Percentiles rank a stretch among this genome's conserved stretches.
Evolutionary conservation across 2,113 vertebrate species (phyloP).

Genomic region (Microcebus jonahi): DNA sequence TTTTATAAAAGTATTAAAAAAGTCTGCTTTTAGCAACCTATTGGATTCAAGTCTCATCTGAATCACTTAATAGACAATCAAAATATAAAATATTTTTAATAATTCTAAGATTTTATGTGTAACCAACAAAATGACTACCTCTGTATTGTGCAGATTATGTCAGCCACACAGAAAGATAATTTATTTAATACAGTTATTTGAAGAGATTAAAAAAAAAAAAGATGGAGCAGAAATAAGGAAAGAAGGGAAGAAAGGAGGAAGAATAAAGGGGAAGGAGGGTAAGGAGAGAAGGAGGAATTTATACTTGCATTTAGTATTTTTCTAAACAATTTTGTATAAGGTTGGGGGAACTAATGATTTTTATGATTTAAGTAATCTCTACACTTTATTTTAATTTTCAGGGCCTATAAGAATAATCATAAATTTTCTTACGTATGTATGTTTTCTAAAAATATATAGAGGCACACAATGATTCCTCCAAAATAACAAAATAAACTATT

Average conservation of each 20-base stretch:
- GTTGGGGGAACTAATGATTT: background rate
- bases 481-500: background rate
- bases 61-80: background rate
- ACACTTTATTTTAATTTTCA: background rate
- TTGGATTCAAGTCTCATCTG: background rate
- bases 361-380: background rate
- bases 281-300: background rate
- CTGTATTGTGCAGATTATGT: background rate
- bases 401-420: background rate
- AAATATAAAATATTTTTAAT: conserved; percentile 9
- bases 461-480: background rate
- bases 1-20: background rate
- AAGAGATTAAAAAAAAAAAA: background rate
- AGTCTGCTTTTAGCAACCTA: background rate
- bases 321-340: background rate
- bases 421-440: background rate
- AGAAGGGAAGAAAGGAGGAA: fast-evolving
- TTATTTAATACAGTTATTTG: background rate
- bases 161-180: background rate
- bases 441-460: background rate
- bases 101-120: background rate
- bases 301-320: background rate
- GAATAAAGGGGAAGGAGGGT: background rate
- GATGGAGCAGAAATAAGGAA: background rate
- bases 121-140: background rate